Evolutionary conservation across 2,797 vertebrate genomes (phyloP).

Genomic region (Myotis pilosus): DNA sequence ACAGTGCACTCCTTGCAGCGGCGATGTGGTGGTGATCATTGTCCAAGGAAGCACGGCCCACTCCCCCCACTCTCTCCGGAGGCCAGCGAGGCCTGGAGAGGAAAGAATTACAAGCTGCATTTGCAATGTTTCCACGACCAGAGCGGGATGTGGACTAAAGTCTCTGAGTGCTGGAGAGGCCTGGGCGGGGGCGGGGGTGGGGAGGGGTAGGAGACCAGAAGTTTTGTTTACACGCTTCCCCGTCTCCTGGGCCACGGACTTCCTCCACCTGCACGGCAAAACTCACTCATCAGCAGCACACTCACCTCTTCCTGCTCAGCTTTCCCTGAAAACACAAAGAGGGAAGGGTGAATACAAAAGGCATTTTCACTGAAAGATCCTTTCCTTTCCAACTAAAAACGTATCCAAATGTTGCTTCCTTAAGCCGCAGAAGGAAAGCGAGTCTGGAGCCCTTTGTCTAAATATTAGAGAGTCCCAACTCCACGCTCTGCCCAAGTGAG

Average conservation of each 20-base stretch:
- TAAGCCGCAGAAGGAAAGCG: neutral
- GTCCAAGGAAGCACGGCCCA: neutral
- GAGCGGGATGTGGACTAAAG: neutral
- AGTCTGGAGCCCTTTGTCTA: neutral
- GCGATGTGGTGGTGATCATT: neutral
- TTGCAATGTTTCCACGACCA: neutral
- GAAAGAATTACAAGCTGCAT: neutral
- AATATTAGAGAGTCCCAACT: neutral
- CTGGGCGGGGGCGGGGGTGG: neutral
- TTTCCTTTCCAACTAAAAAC: neutral
- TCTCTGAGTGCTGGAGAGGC: neutral
- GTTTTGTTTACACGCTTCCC: neutral
- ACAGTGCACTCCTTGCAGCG: fast-evolving
- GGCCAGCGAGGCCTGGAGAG: neutral
- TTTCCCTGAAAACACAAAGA: constrained; percentile 41
- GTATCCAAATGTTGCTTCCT: neutral
- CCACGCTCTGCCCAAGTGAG: neutral
- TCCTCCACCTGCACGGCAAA: constrained; percentile 38
- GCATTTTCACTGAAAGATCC: neutral
- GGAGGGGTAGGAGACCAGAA: neutral
- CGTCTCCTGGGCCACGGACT: constrained; percentile 4
- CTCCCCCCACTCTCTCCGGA: neutral
- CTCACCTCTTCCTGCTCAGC: neutral
- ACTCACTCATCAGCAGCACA: neutral
- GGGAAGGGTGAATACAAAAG: neutral